Percentiles rank a stretch among this genome's conserved stretches.
These are phyloP conservation scores for Drosophila kohkoa DNA, from an alignment of 1,140 invertebrate species.

Conservation along the genomic window DNA sequence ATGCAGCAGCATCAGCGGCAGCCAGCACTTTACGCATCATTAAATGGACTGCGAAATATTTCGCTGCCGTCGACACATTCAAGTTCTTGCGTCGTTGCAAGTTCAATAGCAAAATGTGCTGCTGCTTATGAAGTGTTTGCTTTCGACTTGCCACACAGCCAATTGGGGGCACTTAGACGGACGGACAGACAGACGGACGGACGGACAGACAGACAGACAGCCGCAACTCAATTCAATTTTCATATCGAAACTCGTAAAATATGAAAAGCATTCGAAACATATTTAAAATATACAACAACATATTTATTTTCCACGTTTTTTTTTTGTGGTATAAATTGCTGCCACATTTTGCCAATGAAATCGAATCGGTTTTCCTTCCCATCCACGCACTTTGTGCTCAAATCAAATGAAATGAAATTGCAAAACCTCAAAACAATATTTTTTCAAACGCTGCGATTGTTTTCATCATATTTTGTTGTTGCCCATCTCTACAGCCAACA, in stretches of 20 bases:
- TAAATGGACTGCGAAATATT: slow-evolving; percentile 66
- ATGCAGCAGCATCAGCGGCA: slow-evolving; percentile 13
- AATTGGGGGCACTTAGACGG: not conserved
- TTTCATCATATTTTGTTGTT: slow-evolving; percentile 12
- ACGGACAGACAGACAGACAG: not conserved
- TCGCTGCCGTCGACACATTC: slow-evolving; percentile 23
- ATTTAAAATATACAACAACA: slow-evolving; percentile 3
- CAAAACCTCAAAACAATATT: slow-evolving; percentile 73
- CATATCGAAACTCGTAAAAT: slow-evolving; percentile 13
- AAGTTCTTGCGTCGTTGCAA: slow-evolving; percentile 19
- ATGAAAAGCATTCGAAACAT: not conserved
- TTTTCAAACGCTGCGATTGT: slow-evolving; percentile 28
- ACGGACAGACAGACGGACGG: not conserved
- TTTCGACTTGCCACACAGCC: slow-evolving; percentile 5
- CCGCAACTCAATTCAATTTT: slow-evolving; percentile 22
- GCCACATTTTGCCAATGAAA: slow-evolving; percentile 58
- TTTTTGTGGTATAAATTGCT: slow-evolving; percentile 32
- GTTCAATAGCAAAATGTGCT: slow-evolving; percentile 23
- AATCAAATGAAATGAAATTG: slow-evolving; percentile 71
- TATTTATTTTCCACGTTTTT: not conserved
- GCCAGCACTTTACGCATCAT: slow-evolving; percentile 56
- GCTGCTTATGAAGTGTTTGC: slow-evolving; percentile 27
- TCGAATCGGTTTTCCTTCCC: slow-evolving; percentile 8
- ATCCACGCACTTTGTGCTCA: not conserved
- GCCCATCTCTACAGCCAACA: not conserved